Conservation (phyloP, 2,113 vertebrate species). For the Sminthopsis crassicaudata region DNA sequence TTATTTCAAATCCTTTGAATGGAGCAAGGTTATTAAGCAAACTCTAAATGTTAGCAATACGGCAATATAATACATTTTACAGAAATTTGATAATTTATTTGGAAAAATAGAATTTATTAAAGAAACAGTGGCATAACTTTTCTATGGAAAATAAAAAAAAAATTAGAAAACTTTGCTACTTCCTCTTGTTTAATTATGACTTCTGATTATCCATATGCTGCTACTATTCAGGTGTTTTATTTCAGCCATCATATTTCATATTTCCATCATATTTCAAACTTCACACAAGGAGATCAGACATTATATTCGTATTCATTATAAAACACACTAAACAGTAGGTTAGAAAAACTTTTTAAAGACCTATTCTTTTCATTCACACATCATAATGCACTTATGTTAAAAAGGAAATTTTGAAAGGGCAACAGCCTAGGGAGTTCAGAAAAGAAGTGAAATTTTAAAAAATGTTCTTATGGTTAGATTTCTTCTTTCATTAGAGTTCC, state of each 20-base stretch:
- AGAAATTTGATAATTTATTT: background rate
- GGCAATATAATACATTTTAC: background rate
- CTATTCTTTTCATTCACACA: background rate
- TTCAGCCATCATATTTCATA: slow-evolving; percentile 38
- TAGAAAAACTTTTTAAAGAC: background rate
- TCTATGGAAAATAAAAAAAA: slow-evolving; percentile 26
- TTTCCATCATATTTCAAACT: slow-evolving; percentile 36
- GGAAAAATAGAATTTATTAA: background rate
- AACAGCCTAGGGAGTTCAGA: background rate
- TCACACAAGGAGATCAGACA: background rate
- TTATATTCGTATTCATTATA: background rate
- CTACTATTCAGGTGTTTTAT: background rate
- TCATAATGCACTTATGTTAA: background rate
- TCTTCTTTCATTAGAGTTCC: background rate
- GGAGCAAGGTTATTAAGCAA: background rate
- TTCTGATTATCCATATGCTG: background rate
- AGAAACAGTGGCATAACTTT: background rate
- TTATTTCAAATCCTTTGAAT: slow-evolving; percentile 42
- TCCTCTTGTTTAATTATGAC: slow-evolving; percentile 24
- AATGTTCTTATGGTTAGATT: background rate
- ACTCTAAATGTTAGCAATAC: slow-evolving; percentile 24
- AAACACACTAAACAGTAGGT: background rate
- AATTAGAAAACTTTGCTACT: slow-evolving; percentile 41
- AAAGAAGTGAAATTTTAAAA: background rate
- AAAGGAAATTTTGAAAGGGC: background rate